phyloP scores from a whole-genome alignment of 1,140 invertebrate species.

The Schlechtendalia chinensis region DNA sequence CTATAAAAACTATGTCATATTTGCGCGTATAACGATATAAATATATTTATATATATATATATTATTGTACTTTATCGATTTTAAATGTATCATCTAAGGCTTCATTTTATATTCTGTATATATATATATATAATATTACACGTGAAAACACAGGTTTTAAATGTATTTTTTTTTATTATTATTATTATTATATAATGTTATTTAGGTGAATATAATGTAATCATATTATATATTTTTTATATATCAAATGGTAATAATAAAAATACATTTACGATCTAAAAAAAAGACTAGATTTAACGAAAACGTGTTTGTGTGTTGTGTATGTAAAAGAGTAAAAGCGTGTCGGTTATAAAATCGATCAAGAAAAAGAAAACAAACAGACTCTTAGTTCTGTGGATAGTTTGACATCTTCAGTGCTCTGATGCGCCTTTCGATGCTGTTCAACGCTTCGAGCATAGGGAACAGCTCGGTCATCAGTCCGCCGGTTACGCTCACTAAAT shows the following conservation, averaged over 20 bases:
- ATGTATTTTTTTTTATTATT: neutral
- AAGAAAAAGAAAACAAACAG: neutral
- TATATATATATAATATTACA: neutral
- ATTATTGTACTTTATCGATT: neutral
- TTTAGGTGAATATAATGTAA: neutral
- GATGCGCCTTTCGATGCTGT: conserved; percentile 35
- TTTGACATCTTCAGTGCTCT: conserved; percentile 34
- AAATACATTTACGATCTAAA: neutral
- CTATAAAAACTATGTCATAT: too few relatives aligned
- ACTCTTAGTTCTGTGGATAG: conserved; percentile 25
- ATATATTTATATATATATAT: too few relatives aligned
- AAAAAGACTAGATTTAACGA: neutral
- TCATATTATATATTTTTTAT: neutral
- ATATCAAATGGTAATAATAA: neutral
- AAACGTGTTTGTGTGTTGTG: neutral
- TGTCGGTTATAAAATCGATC: neutral
- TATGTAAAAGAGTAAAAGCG: too few relatives aligned
- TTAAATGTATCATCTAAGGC: conserved; percentile 6
- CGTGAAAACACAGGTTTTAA: neutral
- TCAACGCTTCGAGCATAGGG: conserved; percentile 45
- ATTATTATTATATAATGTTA: neutral
- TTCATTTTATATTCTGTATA: neutral
- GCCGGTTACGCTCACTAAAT: conserved; percentile 33
- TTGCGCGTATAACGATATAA: neutral
- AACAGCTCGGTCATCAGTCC: conserved; percentile 46